These are phyloP conservation scores for Drosophila sordidula DNA, from an alignment of 2,888 invertebrate genomes.

Conservation along the genomic window DNA sequence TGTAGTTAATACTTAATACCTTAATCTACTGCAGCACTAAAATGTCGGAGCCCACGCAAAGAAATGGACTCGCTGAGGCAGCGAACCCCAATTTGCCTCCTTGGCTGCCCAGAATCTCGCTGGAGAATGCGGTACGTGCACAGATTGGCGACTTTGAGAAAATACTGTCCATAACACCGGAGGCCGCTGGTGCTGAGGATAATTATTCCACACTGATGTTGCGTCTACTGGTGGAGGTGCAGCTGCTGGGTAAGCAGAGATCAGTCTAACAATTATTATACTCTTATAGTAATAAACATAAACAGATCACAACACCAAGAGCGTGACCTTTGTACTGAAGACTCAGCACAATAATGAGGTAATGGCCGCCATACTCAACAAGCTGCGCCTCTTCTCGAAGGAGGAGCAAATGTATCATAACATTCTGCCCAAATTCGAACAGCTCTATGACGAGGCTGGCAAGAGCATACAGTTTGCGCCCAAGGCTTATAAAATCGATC, in stretches of 20 bases:
- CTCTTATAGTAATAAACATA: neutral
- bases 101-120: conserved; percentile 72
- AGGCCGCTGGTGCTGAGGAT: conserved; percentile 61
- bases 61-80: conserved; percentile 50
- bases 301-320: conserved; percentile 68
- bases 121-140: conserved; percentile 69
- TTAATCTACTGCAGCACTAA: conserved; percentile 29
- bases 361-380: conserved; percentile 68
- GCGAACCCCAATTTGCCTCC: conserved; percentile 50
- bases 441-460: conserved; percentile 73
- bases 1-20: neutral
- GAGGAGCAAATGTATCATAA: conserved; percentile 81
- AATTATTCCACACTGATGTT: conserved; percentile 80
- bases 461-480: conserved; percentile 79
- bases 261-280: neutral
- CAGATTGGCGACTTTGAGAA: conserved; percentile 72
- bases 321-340: conserved; percentile 74
- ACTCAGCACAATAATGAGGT: conserved; percentile 66
- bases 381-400: conserved; percentile 78
- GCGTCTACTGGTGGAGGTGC: conserved; percentile 73
- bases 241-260: conserved; percentile 68
- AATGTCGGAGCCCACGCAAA: conserved; percentile 53
- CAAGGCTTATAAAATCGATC: conserved; percentile 72
- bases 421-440: conserved; percentile 81
- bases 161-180: conserved; percentile 54